These are phyloP conservation scores for Mixornis gularis DNA, from an alignment of 2,113 vertebrate species.

Conservation along the genomic window DNA sequence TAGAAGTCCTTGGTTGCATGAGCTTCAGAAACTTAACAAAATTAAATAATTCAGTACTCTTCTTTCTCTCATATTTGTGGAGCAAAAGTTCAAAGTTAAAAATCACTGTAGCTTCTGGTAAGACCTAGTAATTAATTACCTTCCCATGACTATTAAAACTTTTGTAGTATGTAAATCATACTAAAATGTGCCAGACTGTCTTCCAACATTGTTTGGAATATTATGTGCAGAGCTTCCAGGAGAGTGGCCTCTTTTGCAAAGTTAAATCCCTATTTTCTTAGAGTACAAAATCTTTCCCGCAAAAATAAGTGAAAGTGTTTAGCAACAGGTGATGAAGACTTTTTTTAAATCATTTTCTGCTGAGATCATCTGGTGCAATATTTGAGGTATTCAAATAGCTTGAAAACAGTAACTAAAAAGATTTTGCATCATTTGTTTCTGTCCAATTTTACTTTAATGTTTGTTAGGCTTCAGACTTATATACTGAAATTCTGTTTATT, in stretches of 20 bases:
- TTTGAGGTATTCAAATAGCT: not conserved
- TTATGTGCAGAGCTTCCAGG: not conserved
- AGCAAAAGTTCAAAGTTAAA: not conserved
- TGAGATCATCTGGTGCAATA: not conserved
- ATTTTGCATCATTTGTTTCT: not conserved
- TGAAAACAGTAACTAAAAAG: not conserved
- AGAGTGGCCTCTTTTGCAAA: not conserved
- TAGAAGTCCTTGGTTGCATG: not conserved
- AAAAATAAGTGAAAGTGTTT: not conserved
- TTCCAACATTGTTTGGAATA: not conserved
- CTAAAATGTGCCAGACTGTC: not conserved
- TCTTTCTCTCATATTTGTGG: not conserved
- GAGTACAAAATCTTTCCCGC: not conserved
- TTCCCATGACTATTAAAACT: not conserved
- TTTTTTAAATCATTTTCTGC: not conserved
- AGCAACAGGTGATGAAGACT: not conserved
- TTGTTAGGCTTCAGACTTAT: not conserved
- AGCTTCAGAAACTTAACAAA: not conserved
- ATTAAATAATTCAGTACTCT: not conserved
- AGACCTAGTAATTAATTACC: not conserved
- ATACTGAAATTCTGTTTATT: not conserved
- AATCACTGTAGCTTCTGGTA: not conserved
- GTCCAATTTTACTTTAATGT: not conserved
- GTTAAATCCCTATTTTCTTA: not conserved
- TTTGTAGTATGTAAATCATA: not conserved